A percentile compares a stretch with the other conserved stretches of the same genome.
Evolutionary conservation across 2,888 invertebrate genomes (phyloP).

Genomic region (Metalampra italica): DNA sequence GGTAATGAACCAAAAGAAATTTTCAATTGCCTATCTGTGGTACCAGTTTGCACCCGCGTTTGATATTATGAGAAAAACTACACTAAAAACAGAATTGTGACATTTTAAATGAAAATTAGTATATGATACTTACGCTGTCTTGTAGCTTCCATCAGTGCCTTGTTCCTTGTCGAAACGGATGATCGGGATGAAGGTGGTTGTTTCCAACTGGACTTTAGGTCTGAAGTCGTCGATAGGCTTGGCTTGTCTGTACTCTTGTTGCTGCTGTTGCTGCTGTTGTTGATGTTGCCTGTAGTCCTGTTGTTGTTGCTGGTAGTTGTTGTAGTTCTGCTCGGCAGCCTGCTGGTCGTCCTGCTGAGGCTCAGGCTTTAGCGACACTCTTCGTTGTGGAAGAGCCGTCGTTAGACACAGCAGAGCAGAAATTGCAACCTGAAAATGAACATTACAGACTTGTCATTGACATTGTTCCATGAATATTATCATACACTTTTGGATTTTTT

Average conservation of each 20-base stretch:
- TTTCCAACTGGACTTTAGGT: slow-evolving; percentile 66
- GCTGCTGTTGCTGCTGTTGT: slow-evolving; percentile 31
- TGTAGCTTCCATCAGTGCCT: slow-evolving; percentile 90
- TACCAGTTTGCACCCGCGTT: too few relatives aligned
- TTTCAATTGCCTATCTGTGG: too few relatives aligned
- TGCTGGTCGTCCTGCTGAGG: slow-evolving; percentile 47
- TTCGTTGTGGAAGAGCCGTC: slow-evolving; percentile 67
- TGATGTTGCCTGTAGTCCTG: slow-evolving; percentile 39
- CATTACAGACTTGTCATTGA: too few relatives aligned
- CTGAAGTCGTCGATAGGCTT: slow-evolving; percentile 66
- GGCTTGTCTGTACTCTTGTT: slow-evolving; percentile 51
- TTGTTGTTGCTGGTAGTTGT: slow-evolving; percentile 34
- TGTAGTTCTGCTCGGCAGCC: slow-evolving; percentile 49
- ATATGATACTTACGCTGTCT: slow-evolving; percentile 81
- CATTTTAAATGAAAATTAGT: neutral
- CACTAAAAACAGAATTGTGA: neutral
- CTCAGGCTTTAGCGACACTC: slow-evolving; percentile 52
- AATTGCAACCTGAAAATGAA: slow-evolving; percentile 53
- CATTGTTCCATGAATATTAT: neutral
- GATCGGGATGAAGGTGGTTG: slow-evolving; percentile 89
- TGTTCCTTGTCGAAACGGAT: slow-evolving; percentile 90
- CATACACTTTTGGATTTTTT: too few relatives aligned
- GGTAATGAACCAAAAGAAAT: too few relatives aligned
- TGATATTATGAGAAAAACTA: too few relatives aligned
- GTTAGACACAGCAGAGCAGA: slow-evolving; percentile 56